phyloP scores from a whole-genome alignment of 2,113 vertebrate genomes.

The Smithornis capensis region DNA sequence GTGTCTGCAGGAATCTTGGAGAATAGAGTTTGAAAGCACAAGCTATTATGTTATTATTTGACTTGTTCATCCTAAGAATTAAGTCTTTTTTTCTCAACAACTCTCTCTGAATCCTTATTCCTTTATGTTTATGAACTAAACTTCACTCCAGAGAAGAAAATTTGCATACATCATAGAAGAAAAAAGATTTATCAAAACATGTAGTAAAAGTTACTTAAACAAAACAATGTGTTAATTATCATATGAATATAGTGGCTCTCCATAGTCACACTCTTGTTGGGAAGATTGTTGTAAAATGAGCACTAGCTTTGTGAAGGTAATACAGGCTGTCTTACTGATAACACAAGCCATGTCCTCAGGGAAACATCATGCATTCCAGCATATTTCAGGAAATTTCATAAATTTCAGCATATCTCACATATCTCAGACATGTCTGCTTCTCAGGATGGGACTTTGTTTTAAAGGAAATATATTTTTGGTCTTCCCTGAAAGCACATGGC shows the following conservation, averaged over 20 bases:
- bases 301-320: constrained; percentile 14
- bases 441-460: constrained; percentile 44
- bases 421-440: constrained; percentile 37
- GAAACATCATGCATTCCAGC: constrained; percentile 35
- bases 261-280: background rate
- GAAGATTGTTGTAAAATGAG: background rate
- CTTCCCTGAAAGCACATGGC: constrained; percentile 10
- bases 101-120: background rate
- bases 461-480: constrained; percentile 61
- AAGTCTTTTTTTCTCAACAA: background rate
- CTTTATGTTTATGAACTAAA: background rate
- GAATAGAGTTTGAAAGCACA: background rate
- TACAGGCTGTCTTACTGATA: constrained; percentile 8
- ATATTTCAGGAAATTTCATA: constrained; percentile 62
- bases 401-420: constrained; percentile 48
- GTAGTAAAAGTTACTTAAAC: background rate
- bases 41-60: background rate
- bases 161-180: background rate
- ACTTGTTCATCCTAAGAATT: background rate
- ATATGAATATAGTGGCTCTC: background rate
- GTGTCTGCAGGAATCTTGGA: background rate
- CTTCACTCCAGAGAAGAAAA: background rate
- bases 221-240: background rate
- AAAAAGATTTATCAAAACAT: background rate
- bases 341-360: background rate